Percentiles rank a stretch among this genome's conserved stretches.
Conservation (phyloP, 2,888 invertebrate species). For the Diplolepis rosae region DNA sequence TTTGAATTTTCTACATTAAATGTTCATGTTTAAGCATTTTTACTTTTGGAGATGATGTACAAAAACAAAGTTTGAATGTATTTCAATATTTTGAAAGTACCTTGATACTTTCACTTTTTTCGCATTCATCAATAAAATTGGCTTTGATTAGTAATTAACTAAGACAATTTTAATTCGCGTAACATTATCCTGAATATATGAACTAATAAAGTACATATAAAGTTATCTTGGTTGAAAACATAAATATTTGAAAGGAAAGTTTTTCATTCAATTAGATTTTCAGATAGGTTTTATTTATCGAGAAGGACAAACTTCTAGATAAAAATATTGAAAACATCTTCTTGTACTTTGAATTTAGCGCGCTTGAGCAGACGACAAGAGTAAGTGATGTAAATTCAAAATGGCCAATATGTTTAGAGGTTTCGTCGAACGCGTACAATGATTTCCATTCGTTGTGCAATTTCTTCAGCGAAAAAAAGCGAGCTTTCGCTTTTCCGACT, state of each 20-base stretch:
- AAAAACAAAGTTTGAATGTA: too few species aligned
- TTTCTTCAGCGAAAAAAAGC: background rate
- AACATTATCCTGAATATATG: background rate
- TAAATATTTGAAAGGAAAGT: too few species aligned
- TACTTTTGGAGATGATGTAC: background rate
- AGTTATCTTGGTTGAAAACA: too few species aligned
- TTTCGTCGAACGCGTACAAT: background rate
- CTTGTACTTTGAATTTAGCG: slow-evolving; percentile 22
- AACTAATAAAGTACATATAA: background rate
- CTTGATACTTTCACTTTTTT: background rate
- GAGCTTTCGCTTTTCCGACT: background rate
- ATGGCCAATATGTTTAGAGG: background rate
- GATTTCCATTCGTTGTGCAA: slow-evolving; percentile 17
- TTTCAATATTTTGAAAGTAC: too few species aligned
- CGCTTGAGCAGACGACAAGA: background rate
- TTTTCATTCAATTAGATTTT: too few species aligned
- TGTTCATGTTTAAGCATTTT: background rate
- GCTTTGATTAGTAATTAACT: background rate
- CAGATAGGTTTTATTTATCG: too few species aligned
- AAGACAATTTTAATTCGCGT: background rate
- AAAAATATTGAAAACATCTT: background rate
- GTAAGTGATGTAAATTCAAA: background rate
- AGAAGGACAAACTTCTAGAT: too few species aligned
- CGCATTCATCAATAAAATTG: background rate
- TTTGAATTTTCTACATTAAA: background rate